A percentile compares a stretch with the other conserved stretches of the same genome.
phyloP scores from a whole-genome alignment of 2,797 vertebrate species.

The Coilia nasus region DNA sequence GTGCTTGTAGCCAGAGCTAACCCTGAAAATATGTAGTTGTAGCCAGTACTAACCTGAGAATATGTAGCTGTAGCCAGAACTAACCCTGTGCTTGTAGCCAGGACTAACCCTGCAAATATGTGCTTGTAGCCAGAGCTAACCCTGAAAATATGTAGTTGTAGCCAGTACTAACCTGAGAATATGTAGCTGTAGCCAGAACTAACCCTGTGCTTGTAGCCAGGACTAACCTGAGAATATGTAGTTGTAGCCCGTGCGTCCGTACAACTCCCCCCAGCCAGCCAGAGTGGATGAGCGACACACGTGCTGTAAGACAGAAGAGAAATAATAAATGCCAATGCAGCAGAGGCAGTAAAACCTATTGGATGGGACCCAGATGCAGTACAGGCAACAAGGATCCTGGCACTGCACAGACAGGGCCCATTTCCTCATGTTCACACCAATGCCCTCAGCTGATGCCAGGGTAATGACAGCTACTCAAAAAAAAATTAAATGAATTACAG shows the following conservation, averaged over 20 bases:
- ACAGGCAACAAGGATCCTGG: background rate
- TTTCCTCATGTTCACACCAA: background rate
- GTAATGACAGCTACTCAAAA: background rate
- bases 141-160: too few relatives aligned
- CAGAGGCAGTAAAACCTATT: background rate
- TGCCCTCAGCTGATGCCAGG: background rate
- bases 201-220: too few relatives aligned
- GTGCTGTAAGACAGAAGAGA: slow-evolving; percentile 75
- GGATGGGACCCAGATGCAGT: background rate
- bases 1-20: too few relatives aligned
- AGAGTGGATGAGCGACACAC: slow-evolving; percentile 95
- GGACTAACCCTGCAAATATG: too few relatives aligned
- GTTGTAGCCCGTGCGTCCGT: slow-evolving; percentile 96
- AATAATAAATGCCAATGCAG: background rate
- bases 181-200: too few relatives aligned
- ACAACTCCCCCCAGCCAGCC: slow-evolving; percentile 96
- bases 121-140: too few relatives aligned
- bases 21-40: too few relatives aligned
- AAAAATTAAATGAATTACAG: background rate
- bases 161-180: too few relatives aligned
- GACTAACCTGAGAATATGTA: slow-evolving; percentile 94
- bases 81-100: too few relatives aligned
- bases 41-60: too few relatives aligned
- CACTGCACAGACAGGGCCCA: background rate
- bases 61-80: too few relatives aligned